A percentile compares a stretch with the other conserved stretches of the same genome.
phyloP scores from a whole-genome alignment of 2,888 invertebrate genomes.

The Meta bourneti region DNA sequence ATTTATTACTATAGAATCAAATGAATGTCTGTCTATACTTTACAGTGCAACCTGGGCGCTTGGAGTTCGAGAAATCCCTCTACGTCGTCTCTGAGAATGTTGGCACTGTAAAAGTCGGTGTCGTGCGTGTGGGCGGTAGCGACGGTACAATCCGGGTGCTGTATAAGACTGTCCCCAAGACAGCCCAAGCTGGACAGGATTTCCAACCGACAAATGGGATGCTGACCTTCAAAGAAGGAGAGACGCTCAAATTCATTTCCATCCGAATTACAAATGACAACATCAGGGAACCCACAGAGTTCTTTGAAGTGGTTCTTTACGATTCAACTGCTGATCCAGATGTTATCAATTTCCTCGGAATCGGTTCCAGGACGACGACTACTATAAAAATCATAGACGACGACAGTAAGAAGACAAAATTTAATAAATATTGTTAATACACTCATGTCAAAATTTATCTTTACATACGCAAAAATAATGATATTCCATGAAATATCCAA shows the following conservation, averaged over 20 bases:
- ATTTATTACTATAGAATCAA: too few relatives aligned
- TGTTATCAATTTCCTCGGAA: constrained; percentile 56
- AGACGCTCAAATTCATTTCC: not conserved
- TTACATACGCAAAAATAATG: too few relatives aligned
- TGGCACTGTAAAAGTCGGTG: not conserved
- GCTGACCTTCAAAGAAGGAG: constrained; percentile 9
- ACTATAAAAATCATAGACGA: constrained; percentile 79
- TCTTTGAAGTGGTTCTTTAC: constrained; percentile 80
- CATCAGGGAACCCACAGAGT: constrained; percentile 84
- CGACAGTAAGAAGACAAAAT: too few relatives aligned
- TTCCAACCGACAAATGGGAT: not conserved
- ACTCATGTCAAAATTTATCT: too few relatives aligned
- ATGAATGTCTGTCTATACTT: not conserved
- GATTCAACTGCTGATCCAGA: constrained; percentile 78
- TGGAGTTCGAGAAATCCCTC: not conserved
- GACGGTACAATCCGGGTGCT: constrained; percentile 23
- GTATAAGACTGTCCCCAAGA: constrained; percentile 9
- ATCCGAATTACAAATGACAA: constrained; percentile 83
- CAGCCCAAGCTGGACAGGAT: constrained; percentile 9
- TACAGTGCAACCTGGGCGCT: constrained; percentile 14
- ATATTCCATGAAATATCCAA: too few relatives aligned
- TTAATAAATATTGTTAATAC: too few relatives aligned
- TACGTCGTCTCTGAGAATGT: constrained; percentile 1
- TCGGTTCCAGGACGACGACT: constrained; percentile 82
- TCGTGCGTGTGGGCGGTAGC: constrained; percentile 9